Evolutionary conservation across 2,888 invertebrate species (phyloP), one percentile per base, ranked within the genome.

Genomic region (Lysandra coridon): DNA sequence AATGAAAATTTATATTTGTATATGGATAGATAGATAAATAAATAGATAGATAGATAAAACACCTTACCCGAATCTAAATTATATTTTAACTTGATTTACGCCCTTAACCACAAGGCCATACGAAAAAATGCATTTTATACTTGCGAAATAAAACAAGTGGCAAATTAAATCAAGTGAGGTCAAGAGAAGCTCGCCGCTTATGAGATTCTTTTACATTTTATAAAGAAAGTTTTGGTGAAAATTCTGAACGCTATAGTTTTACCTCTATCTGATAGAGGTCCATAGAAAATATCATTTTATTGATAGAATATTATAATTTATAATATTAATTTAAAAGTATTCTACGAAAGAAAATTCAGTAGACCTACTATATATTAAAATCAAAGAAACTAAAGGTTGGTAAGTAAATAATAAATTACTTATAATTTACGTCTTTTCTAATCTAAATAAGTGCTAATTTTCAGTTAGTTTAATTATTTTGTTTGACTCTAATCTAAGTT

Each of bases 101-200:
- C 23, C 3, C 30, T 60, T 17, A n/a, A n/a, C 12, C n/a, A 17
- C n/a, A 30, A 64, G 3, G 30, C 30, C 23, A 64, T 64, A 30
- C 3, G 30, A 69, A 37, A 69, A 69, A 69, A 69, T n/a, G 10
- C 30, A 12, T 30, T 64, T 64, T 64, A 64, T 23, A 30, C 64
- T 37, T 17, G 69, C 69, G 69, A 33, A 69, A 37, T 69, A 69
- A 33, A 69, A 69, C 69, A 69, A 69, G 69, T 69, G 23, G 37
- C 69, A 37, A 69, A 69, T 69, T 69, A 37, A 69, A 69, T 33
- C 69, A 69, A 69, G 69, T 17, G 69, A 30, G 69, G 69, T 69
- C 69, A 69, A 69, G 69, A 23, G 17, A n/a, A 44, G 49, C 49
- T 75, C 49, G 49, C n/a, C 49, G 75, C 49, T 44, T 23, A 49